Conservation (phyloP, 1,140 invertebrate genomes). For the Drosophila pseudoobscura region DNA sequence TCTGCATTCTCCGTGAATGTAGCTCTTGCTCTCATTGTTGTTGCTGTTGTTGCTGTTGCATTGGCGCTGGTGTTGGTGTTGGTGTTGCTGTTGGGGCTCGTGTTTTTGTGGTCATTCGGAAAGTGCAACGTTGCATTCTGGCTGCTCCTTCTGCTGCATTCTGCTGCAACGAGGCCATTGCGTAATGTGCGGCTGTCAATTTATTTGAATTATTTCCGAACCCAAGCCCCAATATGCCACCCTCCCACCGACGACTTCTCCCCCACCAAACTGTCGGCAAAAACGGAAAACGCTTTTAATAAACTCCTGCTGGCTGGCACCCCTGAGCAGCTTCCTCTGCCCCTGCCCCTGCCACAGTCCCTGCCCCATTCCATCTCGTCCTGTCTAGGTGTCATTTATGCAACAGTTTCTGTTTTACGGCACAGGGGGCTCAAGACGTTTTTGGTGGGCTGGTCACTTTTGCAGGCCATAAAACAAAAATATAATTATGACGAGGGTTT, state of each 20-base stretch:
- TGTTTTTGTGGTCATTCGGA: conserved; percentile 67
- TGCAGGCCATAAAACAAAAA: conserved; percentile 78
- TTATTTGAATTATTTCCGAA: conserved; percentile 77
- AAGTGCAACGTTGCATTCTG: conserved; percentile 72
- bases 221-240: conserved; percentile 30
- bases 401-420: conserved; percentile 77
- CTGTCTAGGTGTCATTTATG: conserved; percentile 76
- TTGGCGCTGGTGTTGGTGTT: conserved; percentile 2
- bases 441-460: conserved; percentile 75
- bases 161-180: conserved; percentile 57
- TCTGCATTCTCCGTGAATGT: conserved; percentile 50
- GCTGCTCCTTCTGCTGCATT: conserved; percentile 8
- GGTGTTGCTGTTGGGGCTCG: conserved; percentile 31
- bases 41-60: conserved; percentile 4
- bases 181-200: conserved; percentile 80
- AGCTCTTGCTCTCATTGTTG: conserved; percentile 26
- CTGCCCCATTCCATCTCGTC: not conserved
- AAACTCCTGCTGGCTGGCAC: conserved; percentile 30
- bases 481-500: conserved; percentile 74
- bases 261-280: conserved; percentile 24
- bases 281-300: conserved; percentile 70
- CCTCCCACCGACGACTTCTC: not conserved
- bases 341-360: not conserved
- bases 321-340: not conserved
- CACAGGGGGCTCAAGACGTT: conserved; percentile 43